Percentiles rank a stretch among this genome's conserved stretches.
These are phyloP conservation scores for Lophotis ruficrista DNA, from an alignment of 2,113 vertebrate species.

Conservation along the genomic window DNA sequence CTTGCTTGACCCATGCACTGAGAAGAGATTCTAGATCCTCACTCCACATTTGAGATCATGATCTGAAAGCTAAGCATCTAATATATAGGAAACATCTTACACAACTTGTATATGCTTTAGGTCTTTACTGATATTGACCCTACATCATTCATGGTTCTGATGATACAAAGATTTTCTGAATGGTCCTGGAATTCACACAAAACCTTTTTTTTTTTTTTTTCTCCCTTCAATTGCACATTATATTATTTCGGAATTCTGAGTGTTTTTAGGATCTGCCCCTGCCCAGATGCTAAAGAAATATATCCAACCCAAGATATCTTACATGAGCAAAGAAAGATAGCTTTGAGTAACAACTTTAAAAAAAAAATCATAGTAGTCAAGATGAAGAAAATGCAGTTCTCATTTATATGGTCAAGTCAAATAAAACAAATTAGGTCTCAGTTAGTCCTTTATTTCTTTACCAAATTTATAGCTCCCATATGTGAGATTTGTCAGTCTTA, in stretches of 20 bases:
- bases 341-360: neutral
- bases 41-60: neutral
- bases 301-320: neutral
- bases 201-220: neutral
- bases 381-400: neutral
- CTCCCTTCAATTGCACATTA: neutral
- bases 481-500: constrained; percentile 11
- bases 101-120: neutral
- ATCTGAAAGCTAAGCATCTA: neutral
- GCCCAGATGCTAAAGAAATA: neutral
- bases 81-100: neutral
- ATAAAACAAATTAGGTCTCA: constrained; percentile 15
- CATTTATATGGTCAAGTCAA: neutral
- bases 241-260: neutral
- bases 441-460: neutral
- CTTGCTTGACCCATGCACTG: neutral
- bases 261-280: neutral
- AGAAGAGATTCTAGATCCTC: neutral
- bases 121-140: neutral
- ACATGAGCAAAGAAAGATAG: neutral
- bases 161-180: neutral
- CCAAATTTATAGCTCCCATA: constrained; percentile 13
- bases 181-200: neutral
- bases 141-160: neutral
- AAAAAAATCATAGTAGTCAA: neutral